Evolutionary conservation across 2,113 vertebrate species (phyloP), one percentile per base, ranked within the genome.

Genomic region (Lophotis ruficrista): DNA sequence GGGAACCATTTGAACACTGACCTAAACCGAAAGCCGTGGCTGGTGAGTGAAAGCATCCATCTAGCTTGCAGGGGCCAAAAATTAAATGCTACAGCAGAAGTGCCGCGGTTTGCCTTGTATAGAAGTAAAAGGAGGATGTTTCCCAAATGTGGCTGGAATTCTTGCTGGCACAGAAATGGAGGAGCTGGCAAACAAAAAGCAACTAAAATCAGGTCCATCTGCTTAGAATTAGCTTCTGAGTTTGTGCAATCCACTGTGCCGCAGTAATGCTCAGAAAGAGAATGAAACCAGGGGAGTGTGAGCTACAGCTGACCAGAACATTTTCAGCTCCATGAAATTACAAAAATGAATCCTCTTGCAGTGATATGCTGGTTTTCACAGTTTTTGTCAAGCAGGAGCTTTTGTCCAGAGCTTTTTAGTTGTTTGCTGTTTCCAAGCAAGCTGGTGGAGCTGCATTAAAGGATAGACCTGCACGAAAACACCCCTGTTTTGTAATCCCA

Each of bases 121-220:
- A 96, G 96, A 97, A 96, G 94, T 65, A 50, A 83, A 83, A 91
- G 31, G 54, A 87, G 70, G 41, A 94, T 35, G 70, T 78, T 94
- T 95, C 91, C 84, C 95, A 91, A 91, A 5, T 14, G 75, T 41
- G 76, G 56, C 79, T 97, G 82, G 48, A 7, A 83, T 94, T 78
- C 76, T 94, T 66, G 86, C 89, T 92, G 62, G 80, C 90, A 94
- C 69, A 68, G 72, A 90, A 90, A 87, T 81, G 65, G 89, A 93
- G 76, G 51, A 77, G 89, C 65, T 93, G 96, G 87, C 53, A 84
- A 76, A 65, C 27, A 23, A 54, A 45, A 70, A 71, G 48, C 31
- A 48, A 45, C 61, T 85, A 20, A 83, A 94, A 95, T 89, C 54
- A 75, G 69, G 65, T 89, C 94, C 94, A 94, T 96, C 91, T 97